Evolutionary conservation across 2,113 vertebrate genomes (phyloP), one percentile per base, ranked within the genome.

Genomic region (Harpagus bidentatus): DNA sequence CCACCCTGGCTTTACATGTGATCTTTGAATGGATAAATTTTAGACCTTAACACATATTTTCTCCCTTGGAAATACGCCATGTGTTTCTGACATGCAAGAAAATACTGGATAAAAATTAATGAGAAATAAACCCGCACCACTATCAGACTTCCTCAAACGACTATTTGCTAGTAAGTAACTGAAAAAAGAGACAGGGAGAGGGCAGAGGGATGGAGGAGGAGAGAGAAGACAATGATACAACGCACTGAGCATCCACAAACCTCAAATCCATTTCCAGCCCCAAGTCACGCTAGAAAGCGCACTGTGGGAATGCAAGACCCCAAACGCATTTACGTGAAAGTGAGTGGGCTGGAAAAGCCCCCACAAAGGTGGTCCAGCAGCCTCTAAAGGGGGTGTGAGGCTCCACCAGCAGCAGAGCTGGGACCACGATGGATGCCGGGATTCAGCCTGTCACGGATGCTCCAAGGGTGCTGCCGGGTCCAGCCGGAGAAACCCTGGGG

Each of bases 21-120:
- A 88, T 94, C 87, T 96, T 90, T 56, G 94, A 95, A 95, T 65
- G 79, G 92, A 69, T 80, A 82, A 69, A 53, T 86, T 96, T 96
- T 86, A 94, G 95, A 76, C 94, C 42, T 34, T 91, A 91, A 93
- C 87, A 82, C 67, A 34, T 72, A 63, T 91, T 87, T 81, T 76
- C 81, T 43, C 38, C 56, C 53, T 95, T 66, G n/a, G 92, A 97
- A 94, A 65, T 48, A 42, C 5, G 6, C 84, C 80, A 45, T 13
- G 42, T 90, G 77, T 63, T 82, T 58, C 61, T n/a, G 85, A 76
- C 69, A 62, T 18, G 50, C n/a, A 40, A 76, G 90, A 95, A 89
- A 95, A 96, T 8, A 47, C 58, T 42, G 62, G 71, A 61, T 43
- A 62, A 50, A 82, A 48, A 69, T 42, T 16, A 36, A 65, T 61